Base-by-base conservation (phyloP, 1,140 invertebrate genomes). In the Heliconius hewitsoni region DNA sequence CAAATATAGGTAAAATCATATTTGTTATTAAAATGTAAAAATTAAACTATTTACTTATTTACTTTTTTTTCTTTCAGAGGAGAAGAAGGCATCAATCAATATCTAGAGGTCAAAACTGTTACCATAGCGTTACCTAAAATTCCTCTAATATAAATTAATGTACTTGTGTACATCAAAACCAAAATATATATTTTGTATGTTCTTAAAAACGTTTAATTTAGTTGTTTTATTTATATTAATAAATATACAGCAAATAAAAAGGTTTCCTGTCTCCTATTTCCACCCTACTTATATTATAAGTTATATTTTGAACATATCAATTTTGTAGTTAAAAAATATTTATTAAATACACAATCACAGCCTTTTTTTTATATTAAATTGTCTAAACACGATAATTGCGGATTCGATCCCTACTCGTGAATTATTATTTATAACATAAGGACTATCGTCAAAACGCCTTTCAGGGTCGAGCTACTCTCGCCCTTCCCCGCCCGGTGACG, bases 91-190 rank as follows among this genome's bases (percentile, higher is more conserved):
- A 91, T 98, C 76, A 95, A 97, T 52, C 96, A 96, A 79, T 98
- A 98, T 86, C 93, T 97, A 34, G 97, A 98, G 91, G 95, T 95
- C 3, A 98, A 98, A 90, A 97, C 96, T 3, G 95, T 98, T 66
- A 96, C 96, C 37, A 95, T 97, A 50, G 94, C 95, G 71, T 66
- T 96, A 3, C 93, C 93, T 1, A 93, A 91, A 77, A 81, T 85
- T 83, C 88, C 87, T 18, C 83, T 86, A 73, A 70, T 89, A 27
- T 91, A 84, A 86, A 73, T 52, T 73, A 30, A n/a, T 23, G 19
- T 57, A 57, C 19, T n/a, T 57, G 19, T 57, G n/a, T 57, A 57
- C 19, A 57, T n/a, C 3, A 13, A 27, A 66, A 13, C 30, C 13
- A 13, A 66, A 66, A 60, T n/a, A 60, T 23, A 13, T n/a, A 16